Base-by-base conservation (phyloP, 2,888 invertebrate species). In the Sesamia inferens region DNA sequence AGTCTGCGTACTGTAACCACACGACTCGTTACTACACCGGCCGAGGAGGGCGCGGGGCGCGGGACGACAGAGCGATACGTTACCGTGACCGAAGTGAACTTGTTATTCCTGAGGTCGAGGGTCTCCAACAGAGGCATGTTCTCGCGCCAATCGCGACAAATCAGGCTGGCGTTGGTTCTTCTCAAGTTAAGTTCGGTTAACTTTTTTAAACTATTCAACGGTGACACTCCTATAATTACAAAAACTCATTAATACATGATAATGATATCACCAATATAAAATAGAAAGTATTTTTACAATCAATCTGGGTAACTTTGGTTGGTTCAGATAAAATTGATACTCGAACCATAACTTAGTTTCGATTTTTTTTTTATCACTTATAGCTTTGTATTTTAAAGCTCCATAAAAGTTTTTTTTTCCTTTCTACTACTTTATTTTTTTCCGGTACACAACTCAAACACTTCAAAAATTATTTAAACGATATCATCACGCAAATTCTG, bases 121-220 rank as follows among this genome's bases (percentile, higher is more conserved):
- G 0, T 10, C 19, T 44, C 8, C 24, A 86, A 71, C 3, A 5
- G 47, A 44, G 59, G 19, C 85, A 85, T 76, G 22, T 24, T 19
- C 2, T 75, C 63, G 55, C 67, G 77, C 77, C 78, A 85, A 70
- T 87, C 86, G 63, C 72, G 77, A 42, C 86, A 86, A 14, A 86
- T 61, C 24, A 57, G 13, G 10, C 48, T 69, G 10, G 73, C 58
- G 54, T 71, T 65, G 2, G 86, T 85, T 31, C 54, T 64, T 8
- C 58, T 70, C 39, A 86, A 63, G 0, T 31, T 0, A 16, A 86
- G 77, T 6, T 19, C 2, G 7, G 6, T 48, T 58, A 86, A 62
- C 11, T 7, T 5, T 0, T 14, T 44, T 48, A 86, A 65, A 2
- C 22, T 6, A 54, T 63, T 13, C 19, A 86, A 65, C 5, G 47